These are phyloP conservation scores for Rhamphomyia laevipes DNA, from an alignment of 2,888 invertebrate genomes.

Conservation along the genomic window DNA sequence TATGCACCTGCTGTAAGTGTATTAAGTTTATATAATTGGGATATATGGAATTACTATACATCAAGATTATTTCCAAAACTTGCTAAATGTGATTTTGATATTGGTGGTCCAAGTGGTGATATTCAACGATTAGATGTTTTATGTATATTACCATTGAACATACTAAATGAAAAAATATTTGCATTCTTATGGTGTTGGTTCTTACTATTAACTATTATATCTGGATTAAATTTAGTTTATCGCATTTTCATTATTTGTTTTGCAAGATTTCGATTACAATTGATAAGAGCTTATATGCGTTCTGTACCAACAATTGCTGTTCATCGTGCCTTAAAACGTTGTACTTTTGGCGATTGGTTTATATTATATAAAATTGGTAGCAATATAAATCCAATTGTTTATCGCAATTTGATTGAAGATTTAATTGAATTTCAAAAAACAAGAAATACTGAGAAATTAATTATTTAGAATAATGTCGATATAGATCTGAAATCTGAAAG, in stretches of 20 bases:
- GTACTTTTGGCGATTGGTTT: slow-evolving; percentile 64
- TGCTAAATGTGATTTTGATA: slow-evolving; percentile 81
- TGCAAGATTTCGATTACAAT: slow-evolving; percentile 23
- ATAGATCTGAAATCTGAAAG: too few species aligned
- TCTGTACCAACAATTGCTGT: slow-evolving; percentile 21
- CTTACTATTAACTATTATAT: slow-evolving; percentile 47
- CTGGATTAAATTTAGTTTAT: slow-evolving; percentile 53
- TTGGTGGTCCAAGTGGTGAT: slow-evolving; percentile 72
- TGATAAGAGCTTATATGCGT: slow-evolving; percentile 24
- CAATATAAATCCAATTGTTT: slow-evolving; percentile 53
- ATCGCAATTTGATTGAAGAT: background rate
- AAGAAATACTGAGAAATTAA: background rate
- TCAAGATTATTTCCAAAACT: slow-evolving; percentile 44
- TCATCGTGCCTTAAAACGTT: slow-evolving; percentile 16
- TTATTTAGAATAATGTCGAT: too few species aligned
- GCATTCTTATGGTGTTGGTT: slow-evolving; percentile 67
- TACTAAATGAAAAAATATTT: slow-evolving; percentile 70
- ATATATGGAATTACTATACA: slow-evolving; percentile 29
- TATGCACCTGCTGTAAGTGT: slow-evolving; percentile 26
- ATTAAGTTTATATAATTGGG: slow-evolving; percentile 27
- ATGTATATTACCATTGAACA: slow-evolving; percentile 65
- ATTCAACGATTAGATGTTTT: slow-evolving; percentile 66
- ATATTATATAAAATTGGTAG: slow-evolving; percentile 61
- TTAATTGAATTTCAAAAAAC: background rate
- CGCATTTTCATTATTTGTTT: slow-evolving; percentile 48